A percentile compares a stretch with the other conserved stretches of the same genome.
These are phyloP conservation scores for Orbicella faveolata DNA, from an alignment of 64 coral and sea anemone genomes.

Conservation along the genomic window DNA sequence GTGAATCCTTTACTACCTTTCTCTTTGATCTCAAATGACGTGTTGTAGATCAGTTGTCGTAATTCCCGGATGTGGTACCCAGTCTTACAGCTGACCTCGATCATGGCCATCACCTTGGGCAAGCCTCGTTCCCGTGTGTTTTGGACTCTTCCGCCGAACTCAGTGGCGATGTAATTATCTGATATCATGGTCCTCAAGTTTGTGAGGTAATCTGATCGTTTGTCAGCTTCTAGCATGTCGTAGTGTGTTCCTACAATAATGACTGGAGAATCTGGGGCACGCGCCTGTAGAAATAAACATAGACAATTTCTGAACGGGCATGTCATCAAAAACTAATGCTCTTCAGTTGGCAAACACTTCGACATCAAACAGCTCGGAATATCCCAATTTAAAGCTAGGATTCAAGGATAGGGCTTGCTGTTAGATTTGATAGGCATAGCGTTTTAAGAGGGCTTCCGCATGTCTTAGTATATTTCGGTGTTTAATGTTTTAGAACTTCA, in stretches of 20 bases:
- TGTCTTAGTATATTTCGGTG: too few species aligned
- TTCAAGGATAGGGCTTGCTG: too few species aligned
- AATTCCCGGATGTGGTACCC: constrained; percentile 80
- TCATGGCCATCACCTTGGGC: constrained; percentile 82
- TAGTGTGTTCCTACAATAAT: constrained; percentile 94
- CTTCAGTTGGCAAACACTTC: too few species aligned
- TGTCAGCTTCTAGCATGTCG: constrained; percentile 68
- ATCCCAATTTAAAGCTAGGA: too few species aligned
- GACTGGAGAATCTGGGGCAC: constrained; percentile 87
- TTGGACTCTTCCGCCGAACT: constrained; percentile 70
- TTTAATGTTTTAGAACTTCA: too few species aligned
- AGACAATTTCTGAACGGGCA: background rate
- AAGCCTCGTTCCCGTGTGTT: constrained; percentile 86
- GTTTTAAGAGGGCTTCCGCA: too few species aligned
- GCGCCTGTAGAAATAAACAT: constrained; percentile 54
- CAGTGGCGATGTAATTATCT: constrained; percentile 80
- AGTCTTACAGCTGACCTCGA: constrained; percentile 93
- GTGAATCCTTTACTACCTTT: constrained; percentile 49
- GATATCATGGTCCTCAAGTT: constrained; percentile 78
- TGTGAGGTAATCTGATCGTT: constrained; percentile 52
- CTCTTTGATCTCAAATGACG: constrained; percentile 89
- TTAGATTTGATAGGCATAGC: too few species aligned
- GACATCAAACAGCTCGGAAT: too few species aligned
- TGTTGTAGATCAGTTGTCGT: constrained; percentile 93
- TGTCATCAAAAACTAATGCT: too few species aligned